phyloP scores from a whole-genome alignment of 2,113 vertebrate species.

The Saccopteryx bilineata region DNA sequence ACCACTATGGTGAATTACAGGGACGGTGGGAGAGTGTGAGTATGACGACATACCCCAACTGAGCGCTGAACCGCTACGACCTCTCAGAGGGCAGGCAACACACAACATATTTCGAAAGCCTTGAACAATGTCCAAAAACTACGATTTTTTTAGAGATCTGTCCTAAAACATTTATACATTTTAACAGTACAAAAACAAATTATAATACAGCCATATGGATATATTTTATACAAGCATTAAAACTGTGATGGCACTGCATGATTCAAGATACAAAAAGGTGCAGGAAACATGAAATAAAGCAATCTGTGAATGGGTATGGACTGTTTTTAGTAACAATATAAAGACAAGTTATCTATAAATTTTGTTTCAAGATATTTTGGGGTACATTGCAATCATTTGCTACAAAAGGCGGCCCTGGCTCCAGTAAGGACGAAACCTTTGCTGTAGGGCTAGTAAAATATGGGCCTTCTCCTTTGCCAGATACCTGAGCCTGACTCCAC shows the following conservation, averaged over 20 bases:
- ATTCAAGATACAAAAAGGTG: not conserved
- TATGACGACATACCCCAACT: not conserved
- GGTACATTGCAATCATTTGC: not conserved
- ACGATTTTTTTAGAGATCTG: not conserved
- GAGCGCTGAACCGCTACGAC: not conserved
- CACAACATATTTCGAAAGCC: not conserved
- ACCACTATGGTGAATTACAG: not conserved
- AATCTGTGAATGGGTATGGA: not conserved
- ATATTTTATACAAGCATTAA: not conserved
- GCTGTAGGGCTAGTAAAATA: not conserved
- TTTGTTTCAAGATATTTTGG: not conserved
- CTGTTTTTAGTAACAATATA: not conserved
- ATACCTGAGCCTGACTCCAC: not conserved
- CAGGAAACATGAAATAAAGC: not conserved
- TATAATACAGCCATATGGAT: not conserved
- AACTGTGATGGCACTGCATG: not conserved
- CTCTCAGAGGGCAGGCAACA: not conserved
- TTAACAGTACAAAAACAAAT: not conserved
- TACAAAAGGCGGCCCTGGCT: not conserved
- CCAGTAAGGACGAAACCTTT: not conserved
- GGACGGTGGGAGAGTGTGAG: not conserved
- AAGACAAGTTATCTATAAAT: not conserved
- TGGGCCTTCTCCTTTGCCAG: not conserved
- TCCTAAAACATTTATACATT: not conserved
- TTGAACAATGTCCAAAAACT: not conserved